These are phyloP conservation scores for Myiagra hebetior DNA, from an alignment of 2,113 vertebrate genomes.

Conservation along the genomic window DNA sequence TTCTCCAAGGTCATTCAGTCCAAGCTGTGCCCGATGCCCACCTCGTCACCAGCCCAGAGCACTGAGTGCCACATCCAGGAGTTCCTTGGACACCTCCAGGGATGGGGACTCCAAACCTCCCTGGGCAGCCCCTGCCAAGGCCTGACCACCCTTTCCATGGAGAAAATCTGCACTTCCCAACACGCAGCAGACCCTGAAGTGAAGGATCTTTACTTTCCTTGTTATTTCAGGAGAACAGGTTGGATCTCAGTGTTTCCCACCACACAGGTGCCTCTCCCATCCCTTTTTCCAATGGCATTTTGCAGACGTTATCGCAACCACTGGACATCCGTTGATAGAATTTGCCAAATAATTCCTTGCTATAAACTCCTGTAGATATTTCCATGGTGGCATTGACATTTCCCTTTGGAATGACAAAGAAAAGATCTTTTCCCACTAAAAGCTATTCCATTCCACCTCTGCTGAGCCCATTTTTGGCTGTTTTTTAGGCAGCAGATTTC, in stretches of 20 bases:
- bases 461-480: neutral
- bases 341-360: neutral
- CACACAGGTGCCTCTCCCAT: neutral
- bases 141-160: neutral
- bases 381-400: neutral
- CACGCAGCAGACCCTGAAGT: no score
- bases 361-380: neutral
- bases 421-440: neutral
- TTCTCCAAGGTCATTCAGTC: neutral
- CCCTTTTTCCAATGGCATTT: neutral
- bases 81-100: neutral
- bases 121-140: neutral
- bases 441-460: neutral
- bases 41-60: neutral
- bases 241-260: neutral
- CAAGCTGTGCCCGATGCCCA: neutral
- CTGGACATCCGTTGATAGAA: neutral
- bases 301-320: neutral
- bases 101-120: neutral
- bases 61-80: neutral
- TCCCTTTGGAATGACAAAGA: slow-evolving; percentile 8
- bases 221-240: neutral
- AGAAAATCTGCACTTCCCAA: neutral
- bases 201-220: neutral
- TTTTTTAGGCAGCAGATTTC: neutral